Conservation (phyloP, 2,113 vertebrate genomes). For the Oreotragus oreotragus region DNA sequence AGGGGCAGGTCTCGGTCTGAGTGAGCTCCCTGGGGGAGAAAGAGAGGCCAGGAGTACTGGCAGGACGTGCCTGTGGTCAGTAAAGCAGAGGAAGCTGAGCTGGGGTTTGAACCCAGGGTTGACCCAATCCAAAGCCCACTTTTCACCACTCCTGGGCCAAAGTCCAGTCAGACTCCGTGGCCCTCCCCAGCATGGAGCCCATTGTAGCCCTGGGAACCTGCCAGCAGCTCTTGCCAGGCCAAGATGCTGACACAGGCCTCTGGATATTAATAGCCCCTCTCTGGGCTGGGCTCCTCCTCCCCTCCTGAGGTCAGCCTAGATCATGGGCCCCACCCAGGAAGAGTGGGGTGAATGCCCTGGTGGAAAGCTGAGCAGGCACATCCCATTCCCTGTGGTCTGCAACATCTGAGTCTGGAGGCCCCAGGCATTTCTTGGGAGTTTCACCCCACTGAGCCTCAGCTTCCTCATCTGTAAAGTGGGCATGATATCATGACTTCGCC, state of each 20-base stretch:
- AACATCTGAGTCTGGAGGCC: neutral
- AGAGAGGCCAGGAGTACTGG: neutral
- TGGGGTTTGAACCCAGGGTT: neutral
- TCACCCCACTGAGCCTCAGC: neutral
- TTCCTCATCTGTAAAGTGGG: neutral
- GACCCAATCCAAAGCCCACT: neutral
- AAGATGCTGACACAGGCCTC: constrained; percentile 38
- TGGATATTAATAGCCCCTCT: constrained; percentile 39
- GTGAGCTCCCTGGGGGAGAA: neutral
- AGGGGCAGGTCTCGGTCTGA: neutral
- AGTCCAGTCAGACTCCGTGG: neutral
- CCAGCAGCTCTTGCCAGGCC: neutral
- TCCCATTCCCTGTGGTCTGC: neutral
- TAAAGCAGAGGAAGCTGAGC: neutral
- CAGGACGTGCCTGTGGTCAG: neutral
- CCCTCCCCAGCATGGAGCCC: neutral
- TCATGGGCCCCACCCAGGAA: neutral
- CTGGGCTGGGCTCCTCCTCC: neutral
- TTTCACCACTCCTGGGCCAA: neutral
- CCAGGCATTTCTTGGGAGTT: neutral
- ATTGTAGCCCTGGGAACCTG: neutral
- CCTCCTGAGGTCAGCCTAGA: neutral
- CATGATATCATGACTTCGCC: fast-evolving
- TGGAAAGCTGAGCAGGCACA: neutral
- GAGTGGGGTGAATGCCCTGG: neutral